Conservation (phyloP, 2,113 vertebrate genomes). For the Mesoclemmys tuberculata region DNA sequence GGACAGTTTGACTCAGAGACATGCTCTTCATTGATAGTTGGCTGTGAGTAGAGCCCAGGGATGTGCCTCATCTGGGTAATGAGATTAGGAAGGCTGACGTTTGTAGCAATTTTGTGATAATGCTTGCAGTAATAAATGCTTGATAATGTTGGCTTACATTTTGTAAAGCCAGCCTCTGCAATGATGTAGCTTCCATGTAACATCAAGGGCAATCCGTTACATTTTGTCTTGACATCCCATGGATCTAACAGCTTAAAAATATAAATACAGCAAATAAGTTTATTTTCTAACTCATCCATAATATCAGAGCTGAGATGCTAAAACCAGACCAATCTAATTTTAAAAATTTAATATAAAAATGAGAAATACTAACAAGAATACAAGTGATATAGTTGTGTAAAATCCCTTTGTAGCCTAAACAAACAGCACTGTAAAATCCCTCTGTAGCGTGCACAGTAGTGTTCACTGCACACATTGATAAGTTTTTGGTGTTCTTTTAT, state of each 20-base stretch:
- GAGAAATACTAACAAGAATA: neutral
- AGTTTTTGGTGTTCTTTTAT: neutral
- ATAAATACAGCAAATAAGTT: neutral
- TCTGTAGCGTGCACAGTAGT: too few relatives aligned
- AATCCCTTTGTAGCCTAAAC: neutral
- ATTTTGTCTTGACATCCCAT: neutral
- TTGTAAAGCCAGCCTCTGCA: constrained; percentile 10
- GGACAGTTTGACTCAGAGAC: constrained; percentile 19
- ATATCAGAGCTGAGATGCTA: neutral
- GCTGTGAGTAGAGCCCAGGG: neutral
- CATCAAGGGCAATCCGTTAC: neutral
- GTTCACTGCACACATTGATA: too few relatives aligned
- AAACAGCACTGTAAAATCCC: neutral
- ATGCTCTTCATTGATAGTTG: neutral
- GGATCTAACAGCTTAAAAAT: neutral
- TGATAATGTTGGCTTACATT: too few relatives aligned
- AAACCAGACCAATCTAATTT: neutral
- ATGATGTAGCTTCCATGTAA: neutral
- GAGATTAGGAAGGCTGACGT: constrained; percentile 14
- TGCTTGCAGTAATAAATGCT: neutral
- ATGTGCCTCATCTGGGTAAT: neutral
- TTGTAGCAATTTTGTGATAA: neutral
- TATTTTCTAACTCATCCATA: neutral
- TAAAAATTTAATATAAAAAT: neutral
- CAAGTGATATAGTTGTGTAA: neutral